A percentile compares a stretch with the other conserved stretches of the same genome.
Conservation (phyloP, 2,113 vertebrate species). For the Pelusios castaneus region DNA sequence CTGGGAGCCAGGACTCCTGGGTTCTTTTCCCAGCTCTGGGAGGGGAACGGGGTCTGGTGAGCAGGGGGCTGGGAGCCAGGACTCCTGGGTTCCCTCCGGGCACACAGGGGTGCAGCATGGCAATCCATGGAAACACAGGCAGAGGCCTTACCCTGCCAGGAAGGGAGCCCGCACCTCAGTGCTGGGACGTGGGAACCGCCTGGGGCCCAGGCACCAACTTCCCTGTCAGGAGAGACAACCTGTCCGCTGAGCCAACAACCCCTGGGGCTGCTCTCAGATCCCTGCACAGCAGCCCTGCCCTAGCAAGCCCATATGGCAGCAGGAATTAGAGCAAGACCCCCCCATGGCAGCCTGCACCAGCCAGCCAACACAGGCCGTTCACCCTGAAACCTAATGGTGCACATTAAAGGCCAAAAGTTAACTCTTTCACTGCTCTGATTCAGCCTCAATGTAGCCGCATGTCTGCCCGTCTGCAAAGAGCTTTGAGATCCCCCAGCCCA, state of each 20-base stretch:
- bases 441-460: too few relatives aligned
- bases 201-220: background rate
- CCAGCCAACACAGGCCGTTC: background rate
- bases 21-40: background rate
- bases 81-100: background rate
- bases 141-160: too few relatives aligned
- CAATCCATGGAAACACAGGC: background rate
- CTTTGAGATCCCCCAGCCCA: background rate
- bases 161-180: background rate
- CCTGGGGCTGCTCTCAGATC: background rate
- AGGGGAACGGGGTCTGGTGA: too few relatives aligned
- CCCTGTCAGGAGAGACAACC: background rate
- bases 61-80: background rate
- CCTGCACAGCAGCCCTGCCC: background rate
- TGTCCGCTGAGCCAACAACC: background rate
- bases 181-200: background rate
- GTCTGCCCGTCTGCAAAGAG: background rate
- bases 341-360: too few relatives aligned
- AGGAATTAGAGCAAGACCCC: background rate
- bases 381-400: background rate
- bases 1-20: background rate
- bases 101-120: background rate
- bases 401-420: too few relatives aligned
- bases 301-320: background rate
- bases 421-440: background rate